Evolutionary conservation across 2,888 invertebrate species (phyloP).

Genomic region (Drosophila ustulata): DNA sequence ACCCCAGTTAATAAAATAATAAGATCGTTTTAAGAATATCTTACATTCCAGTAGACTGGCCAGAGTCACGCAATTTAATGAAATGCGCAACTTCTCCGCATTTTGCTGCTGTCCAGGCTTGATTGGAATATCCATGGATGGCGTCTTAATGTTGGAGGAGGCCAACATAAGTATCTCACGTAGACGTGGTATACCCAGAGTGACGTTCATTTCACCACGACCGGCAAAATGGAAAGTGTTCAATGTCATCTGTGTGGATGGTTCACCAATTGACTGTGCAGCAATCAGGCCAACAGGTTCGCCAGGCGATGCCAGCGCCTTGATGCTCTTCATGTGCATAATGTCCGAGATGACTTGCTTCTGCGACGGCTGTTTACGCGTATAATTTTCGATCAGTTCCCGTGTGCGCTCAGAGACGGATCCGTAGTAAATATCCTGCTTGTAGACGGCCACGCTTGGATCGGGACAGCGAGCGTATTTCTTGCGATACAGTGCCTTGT

Average conservation of each 20-base stretch:
- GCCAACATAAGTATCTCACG: slow-evolving; percentile 99
- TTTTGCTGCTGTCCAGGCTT: slow-evolving; percentile 86
- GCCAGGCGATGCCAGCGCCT: slow-evolving; percentile 93
- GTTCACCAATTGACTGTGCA: slow-evolving; percentile 99
- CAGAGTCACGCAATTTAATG: slow-evolving; percentile 92
- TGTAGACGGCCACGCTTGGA: slow-evolving; percentile 89
- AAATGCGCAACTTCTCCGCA: slow-evolving; percentile 90
- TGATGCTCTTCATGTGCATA: slow-evolving; percentile 91
- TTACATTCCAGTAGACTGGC: slow-evolving; percentile 90
- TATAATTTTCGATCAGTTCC: slow-evolving; percentile 88
- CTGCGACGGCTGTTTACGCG: slow-evolving; percentile 85
- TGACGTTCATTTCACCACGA: slow-evolving; percentile 99
- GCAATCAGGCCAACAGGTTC: slow-evolving; percentile 97
- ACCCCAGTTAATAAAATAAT: background rate
- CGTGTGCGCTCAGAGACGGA: slow-evolving; percentile 93
- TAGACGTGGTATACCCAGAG: slow-evolving; percentile 98
- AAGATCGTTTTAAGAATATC: slow-evolving; percentile 10
- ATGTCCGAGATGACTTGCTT: slow-evolving; percentile 88
- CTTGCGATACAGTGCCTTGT: slow-evolving; percentile 85
- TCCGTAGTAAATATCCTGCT: slow-evolving; percentile 92
- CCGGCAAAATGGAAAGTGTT: slow-evolving; percentile 99
- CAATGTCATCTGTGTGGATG: slow-evolving; percentile 99
- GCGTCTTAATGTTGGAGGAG: slow-evolving; percentile 96
- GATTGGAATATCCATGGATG: slow-evolving; percentile 97
- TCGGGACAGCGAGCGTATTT: slow-evolving; percentile 88